A percentile compares a stretch with the other conserved stretches of the same genome.
Conservation (phyloP, 2,888 invertebrate species). For the Scelioninae gen. 1 region DNA sequence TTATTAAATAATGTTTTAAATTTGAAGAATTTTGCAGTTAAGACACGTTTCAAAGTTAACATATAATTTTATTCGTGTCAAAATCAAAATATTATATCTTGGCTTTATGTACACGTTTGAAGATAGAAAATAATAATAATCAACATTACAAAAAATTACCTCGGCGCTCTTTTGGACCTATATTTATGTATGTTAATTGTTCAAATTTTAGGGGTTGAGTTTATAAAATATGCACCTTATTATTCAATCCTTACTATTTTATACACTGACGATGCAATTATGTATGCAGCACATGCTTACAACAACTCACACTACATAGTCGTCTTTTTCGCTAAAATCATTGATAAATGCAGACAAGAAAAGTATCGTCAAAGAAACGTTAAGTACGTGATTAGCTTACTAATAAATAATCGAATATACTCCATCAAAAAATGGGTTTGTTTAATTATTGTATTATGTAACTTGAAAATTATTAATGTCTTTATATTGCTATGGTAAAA, state of each 20-base stretch:
- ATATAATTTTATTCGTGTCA: conserved; percentile 52
- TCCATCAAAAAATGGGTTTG: conserved; percentile 28
- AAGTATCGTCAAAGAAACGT: conserved; percentile 51
- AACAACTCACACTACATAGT: conserved; percentile 53
- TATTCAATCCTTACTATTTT: conserved; percentile 68
- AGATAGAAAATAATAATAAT: conserved; percentile 58
- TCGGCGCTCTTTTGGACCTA: conserved; percentile 24
- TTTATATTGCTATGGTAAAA: too few species aligned
- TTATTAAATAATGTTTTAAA: neutral
- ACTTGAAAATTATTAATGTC: neutral
- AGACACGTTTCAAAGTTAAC: conserved; percentile 38
- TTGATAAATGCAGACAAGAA: conserved; percentile 46
- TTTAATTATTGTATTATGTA: conserved; percentile 8
- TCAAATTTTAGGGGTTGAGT: conserved; percentile 62
- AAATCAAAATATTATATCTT: conserved; percentile 61
- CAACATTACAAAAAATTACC: conserved; percentile 52
- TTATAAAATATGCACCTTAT: conserved; percentile 64
- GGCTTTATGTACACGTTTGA: conserved; percentile 21
- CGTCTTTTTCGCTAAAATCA: conserved; percentile 63
- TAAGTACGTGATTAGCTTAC: conserved; percentile 66
- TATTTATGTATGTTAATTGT: conserved; percentile 70
- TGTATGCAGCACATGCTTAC: conserved; percentile 65
- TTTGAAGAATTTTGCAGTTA: neutral
- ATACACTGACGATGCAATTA: conserved; percentile 68
- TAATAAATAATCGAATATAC: conserved; percentile 47